A percentile compares a stretch with the other conserved stretches of the same genome.
phyloP scores from a whole-genome alignment of 1,140 invertebrate genomes.

The Drosophila pallidifrons region DNA sequence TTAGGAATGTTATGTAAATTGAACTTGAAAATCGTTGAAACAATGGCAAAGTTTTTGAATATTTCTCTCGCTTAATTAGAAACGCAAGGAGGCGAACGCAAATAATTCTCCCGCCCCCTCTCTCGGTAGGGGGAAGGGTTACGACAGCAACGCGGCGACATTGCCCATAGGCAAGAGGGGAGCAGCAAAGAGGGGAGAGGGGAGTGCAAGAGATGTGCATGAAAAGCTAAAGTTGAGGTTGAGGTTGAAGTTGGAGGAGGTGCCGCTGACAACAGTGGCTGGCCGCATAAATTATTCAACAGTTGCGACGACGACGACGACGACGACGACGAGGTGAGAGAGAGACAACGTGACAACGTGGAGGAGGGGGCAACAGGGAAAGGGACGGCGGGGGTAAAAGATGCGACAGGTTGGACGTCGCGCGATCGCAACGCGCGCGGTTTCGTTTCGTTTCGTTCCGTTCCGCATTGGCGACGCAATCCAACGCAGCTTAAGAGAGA shows the following conservation, averaged over 20 bases:
- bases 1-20: conserved; percentile 81
- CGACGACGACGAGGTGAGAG: neutral
- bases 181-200: neutral
- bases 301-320: conserved; percentile 34
- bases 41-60: conserved; percentile 80
- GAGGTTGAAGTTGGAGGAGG: conserved; percentile 50
- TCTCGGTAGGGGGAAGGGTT: too few relatives aligned
- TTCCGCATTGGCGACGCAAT: conserved; percentile 78
- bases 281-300: conserved; percentile 77
- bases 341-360: neutral
- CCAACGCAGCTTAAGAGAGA: conserved; percentile 42
- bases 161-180: conserved; percentile 5
- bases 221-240: conserved; percentile 28
- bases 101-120: conserved; percentile 61
- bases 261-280: conserved; percentile 61
- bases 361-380: too few relatives aligned
- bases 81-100: conserved; percentile 78
- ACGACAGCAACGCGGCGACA: conserved; percentile 31
- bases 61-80: conserved; percentile 80
- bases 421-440: neutral
- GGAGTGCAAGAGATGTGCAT: neutral
- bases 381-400: too few relatives aligned
- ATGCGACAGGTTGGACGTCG: neutral
- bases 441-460: conserved; percentile 41
- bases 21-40: conserved; percentile 79